These are phyloP conservation scores for Pristionchus maxplancki DNA, from an alignment of 2,888 invertebrate genomes.

Conservation along the genomic window DNA sequence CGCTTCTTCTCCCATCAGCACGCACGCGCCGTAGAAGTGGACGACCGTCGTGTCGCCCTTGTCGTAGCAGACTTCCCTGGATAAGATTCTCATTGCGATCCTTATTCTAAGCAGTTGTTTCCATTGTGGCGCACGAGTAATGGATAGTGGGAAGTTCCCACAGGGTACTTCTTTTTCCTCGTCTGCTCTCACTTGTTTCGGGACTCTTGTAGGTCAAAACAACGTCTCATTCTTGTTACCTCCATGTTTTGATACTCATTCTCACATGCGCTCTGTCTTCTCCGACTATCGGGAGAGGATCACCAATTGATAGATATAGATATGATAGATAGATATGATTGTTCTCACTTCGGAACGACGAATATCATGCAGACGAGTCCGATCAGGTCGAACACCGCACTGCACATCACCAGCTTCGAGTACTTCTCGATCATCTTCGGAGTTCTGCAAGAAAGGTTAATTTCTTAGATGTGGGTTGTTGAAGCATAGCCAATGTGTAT, in stretches of 20 bases:
- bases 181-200: too few relatives aligned
- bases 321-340: too few relatives aligned
- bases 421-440: constrained; percentile 32
- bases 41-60: constrained; percentile 7
- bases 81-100: too few relatives aligned
- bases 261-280: too few relatives aligned
- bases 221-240: too few relatives aligned
- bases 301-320: too few relatives aligned
- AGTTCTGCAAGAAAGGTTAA: constrained; percentile 2
- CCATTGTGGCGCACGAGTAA: background rate
- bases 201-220: too few relatives aligned
- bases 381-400: background rate
- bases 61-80: constrained; percentile 31
- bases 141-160: background rate
- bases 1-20: background rate
- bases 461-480: too few relatives aligned
- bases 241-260: too few relatives aligned
- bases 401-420: constrained; percentile 34
- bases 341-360: background rate
- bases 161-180: background rate
- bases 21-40: constrained; percentile 27
- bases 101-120: too few relatives aligned
- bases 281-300: too few relatives aligned
- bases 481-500: too few relatives aligned
- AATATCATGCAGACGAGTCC: constrained; percentile 1